phyloP scores from a whole-genome alignment of 2,888 invertebrate species.

The Heliconius ethilla region DNA sequence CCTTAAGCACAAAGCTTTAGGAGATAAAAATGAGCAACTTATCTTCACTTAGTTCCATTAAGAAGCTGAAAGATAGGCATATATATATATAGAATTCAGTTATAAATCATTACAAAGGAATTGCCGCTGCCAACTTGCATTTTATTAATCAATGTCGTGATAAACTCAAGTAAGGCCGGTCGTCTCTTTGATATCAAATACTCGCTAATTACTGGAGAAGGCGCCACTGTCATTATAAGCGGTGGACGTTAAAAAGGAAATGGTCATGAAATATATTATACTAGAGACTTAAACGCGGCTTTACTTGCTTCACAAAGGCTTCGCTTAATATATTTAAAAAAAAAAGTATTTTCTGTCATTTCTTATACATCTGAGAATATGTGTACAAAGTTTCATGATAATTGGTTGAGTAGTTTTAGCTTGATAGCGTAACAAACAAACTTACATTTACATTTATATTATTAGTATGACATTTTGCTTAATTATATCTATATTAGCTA shows the following conservation, averaged over 20 bases:
- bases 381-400: too few relatives aligned
- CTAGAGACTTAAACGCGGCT: too few relatives aligned
- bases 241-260: not conserved
- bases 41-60: not conserved
- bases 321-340: too few relatives aligned
- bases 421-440: too few relatives aligned
- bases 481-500: not conserved
- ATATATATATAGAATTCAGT: not conserved
- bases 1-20: not conserved
- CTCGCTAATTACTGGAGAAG: not conserved
- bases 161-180: not conserved
- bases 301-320: too few relatives aligned
- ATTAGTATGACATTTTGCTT: too few relatives aligned
- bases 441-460: too few relatives aligned
- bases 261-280: not conserved
- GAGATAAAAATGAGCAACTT: not conserved
- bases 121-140: not conserved
- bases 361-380: too few relatives aligned
- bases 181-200: not conserved
- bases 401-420: too few relatives aligned
- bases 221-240: not conserved
- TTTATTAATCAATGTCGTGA: conserved; percentile 1
- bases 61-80: not conserved
- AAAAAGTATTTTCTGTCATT: too few relatives aligned
- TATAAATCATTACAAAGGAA: not conserved